phyloP scores from a whole-genome alignment of 2,797 vertebrate genomes.

The Rhodeus uyekii region DNA sequence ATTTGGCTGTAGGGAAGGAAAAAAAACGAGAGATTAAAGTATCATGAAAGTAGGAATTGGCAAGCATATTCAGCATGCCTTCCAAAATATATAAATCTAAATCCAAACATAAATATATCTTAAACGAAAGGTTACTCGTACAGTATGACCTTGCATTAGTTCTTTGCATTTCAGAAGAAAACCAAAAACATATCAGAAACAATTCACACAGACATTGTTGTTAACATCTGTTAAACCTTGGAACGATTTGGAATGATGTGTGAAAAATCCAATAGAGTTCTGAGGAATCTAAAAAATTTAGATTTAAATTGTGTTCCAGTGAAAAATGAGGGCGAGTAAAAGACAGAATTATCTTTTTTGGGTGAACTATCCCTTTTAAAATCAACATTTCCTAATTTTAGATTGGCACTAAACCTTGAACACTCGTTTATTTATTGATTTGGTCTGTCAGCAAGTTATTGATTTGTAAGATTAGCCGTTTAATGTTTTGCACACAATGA shows the following conservation, averaged over 20 bases:
- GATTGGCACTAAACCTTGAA: background rate
- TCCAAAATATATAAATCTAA: too few species aligned
- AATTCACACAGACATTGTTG: background rate
- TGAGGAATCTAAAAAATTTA: too few species aligned
- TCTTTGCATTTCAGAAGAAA: background rate
- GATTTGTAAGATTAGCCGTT: background rate
- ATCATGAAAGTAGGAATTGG: background rate
- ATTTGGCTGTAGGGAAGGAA: conserved; percentile 72
- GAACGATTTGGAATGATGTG: too few species aligned
- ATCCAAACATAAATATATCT: too few species aligned
- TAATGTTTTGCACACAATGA: background rate
- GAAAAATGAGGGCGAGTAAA: background rate
- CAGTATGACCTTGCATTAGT: conserved; percentile 3
- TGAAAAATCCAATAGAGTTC: too few species aligned
- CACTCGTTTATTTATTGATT: background rate
- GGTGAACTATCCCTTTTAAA: background rate
- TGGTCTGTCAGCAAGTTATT: background rate
- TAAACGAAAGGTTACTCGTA: background rate
- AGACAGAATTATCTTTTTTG: background rate
- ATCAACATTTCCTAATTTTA: background rate
- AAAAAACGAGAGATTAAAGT: conserved; percentile 27
- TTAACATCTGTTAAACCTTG: too few species aligned
- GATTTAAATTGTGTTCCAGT: too few species aligned
- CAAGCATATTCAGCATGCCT: conserved; percentile 25
- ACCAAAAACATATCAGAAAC: background rate